Percentiles rank a stretch among this genome's conserved stretches.
phyloP scores from a whole-genome alignment of 2,888 invertebrate genomes.

The Sinohyriopsis cumingii region DNA sequence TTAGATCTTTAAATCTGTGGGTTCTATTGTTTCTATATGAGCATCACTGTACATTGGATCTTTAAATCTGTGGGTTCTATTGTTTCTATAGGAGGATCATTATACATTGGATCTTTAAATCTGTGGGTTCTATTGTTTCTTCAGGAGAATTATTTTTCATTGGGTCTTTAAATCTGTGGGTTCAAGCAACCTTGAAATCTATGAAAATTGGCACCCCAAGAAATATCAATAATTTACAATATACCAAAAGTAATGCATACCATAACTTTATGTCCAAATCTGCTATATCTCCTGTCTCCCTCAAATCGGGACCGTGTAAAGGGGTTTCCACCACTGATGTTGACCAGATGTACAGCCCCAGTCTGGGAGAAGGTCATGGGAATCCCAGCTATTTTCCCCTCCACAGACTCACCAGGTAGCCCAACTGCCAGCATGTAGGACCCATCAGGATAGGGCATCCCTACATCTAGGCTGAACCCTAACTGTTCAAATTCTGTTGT shows the following conservation, averaged over 20 bases:
- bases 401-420: constrained; percentile 37
- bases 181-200: too few species aligned
- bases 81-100: too few species aligned
- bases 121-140: too few species aligned
- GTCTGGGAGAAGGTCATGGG: constrained; percentile 36
- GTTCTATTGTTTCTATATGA: too few species aligned
- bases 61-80: too few species aligned
- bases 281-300: constrained; percentile 50
- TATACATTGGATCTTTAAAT: too few species aligned
- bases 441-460: constrained; percentile 41
- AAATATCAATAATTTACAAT: background rate
- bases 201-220: background rate
- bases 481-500: constrained; percentile 29
- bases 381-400: constrained; percentile 29
- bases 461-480: constrained; percentile 47
- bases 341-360: constrained; percentile 47
- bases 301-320: constrained; percentile 27
- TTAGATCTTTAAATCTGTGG: too few species aligned
- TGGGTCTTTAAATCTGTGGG: too few species aligned
- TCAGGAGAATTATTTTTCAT: too few species aligned
- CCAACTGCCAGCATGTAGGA: constrained; percentile 44
- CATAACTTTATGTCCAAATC: constrained; percentile 54
- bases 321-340: constrained; percentile 23
- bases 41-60: too few species aligned
- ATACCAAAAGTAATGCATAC: constrained; percentile 21